Evolutionary conservation across 2,113 vertebrate species (phyloP).

Genomic region (Myotis lucifugus): DNA sequence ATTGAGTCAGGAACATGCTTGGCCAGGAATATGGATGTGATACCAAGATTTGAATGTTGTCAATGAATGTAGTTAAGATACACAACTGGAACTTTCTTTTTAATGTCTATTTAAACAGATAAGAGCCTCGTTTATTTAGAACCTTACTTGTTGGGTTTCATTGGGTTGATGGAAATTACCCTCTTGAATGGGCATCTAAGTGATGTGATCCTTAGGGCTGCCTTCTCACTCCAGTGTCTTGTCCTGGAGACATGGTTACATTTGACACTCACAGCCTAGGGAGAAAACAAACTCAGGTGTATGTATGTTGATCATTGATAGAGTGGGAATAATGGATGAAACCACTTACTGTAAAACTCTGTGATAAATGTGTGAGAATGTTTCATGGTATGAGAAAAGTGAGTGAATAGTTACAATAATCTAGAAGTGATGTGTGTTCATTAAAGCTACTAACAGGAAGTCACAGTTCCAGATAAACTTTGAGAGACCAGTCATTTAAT

Average conservation of each 20-base stretch:
- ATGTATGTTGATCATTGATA: not conserved
- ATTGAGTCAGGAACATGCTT: not conserved
- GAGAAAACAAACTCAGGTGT: not conserved
- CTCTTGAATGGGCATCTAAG: not conserved
- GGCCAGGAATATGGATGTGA: not conserved
- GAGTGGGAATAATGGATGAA: not conserved
- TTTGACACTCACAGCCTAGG: not conserved
- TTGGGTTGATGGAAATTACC: not conserved
- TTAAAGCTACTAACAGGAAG: slow-evolving; percentile 18
- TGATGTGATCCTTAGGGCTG: not conserved
- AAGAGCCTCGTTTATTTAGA: slow-evolving; percentile 13
- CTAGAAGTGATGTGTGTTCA: not conserved
- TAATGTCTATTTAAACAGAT: not conserved
- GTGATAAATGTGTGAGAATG: not conserved
- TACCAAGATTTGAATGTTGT: slow-evolving; percentile 1
- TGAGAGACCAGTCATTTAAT: not conserved
- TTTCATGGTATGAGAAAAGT: slow-evolving; percentile 24
- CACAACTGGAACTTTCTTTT: not conserved
- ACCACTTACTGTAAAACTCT: not conserved
- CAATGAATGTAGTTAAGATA: not conserved
- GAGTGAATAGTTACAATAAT: not conserved
- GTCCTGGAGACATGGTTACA: not conserved
- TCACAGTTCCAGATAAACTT: slow-evolving; percentile 1
- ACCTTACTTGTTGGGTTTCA: not conserved
- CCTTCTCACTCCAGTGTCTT: not conserved